phyloP scores from a whole-genome alignment of 2,797 vertebrate species.

The Sciurus carolinensis region DNA sequence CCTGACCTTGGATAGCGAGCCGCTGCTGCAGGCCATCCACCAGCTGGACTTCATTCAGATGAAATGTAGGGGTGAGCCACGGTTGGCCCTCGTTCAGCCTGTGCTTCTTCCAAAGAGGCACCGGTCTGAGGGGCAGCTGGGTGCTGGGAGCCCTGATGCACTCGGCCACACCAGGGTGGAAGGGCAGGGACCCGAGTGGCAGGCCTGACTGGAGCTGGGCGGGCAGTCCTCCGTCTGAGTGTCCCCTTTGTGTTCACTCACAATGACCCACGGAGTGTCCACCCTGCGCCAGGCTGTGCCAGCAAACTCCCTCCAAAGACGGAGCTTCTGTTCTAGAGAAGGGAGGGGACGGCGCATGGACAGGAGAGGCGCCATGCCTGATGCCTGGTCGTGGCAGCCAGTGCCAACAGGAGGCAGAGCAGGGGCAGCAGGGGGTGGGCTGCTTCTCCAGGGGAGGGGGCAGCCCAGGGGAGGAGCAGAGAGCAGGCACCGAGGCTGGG shows the following conservation, averaged over 20 bases:
- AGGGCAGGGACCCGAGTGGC: too few relatives aligned
- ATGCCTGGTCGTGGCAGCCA: not conserved
- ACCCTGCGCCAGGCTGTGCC: not conserved
- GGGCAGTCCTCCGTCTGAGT: not conserved
- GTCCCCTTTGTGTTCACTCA: not conserved
- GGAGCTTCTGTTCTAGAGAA: not conserved
- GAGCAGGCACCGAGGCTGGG: not conserved
- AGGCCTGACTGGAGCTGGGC: not conserved
- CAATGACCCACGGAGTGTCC: not conserved
- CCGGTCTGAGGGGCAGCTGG: not conserved
- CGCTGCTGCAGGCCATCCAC: conserved; percentile 96
- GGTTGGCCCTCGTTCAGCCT: conserved; percentile 68
- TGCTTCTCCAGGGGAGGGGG: not conserved
- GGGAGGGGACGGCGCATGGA: not conserved
- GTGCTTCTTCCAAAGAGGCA: conserved; percentile 7
- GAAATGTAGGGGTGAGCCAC: conserved; percentile 95
- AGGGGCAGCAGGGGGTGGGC: not conserved
- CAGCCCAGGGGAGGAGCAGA: accelerated
- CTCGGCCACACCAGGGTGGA: too few relatives aligned
- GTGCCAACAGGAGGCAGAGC: not conserved
- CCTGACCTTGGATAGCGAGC: conserved; percentile 95
- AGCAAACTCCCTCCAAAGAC: not conserved
- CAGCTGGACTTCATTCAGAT: conserved; percentile 98
- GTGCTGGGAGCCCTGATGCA: not conserved
- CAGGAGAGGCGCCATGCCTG: too few relatives aligned